Evolutionary conservation across 2,888 invertebrate species (phyloP).

Genomic region (Drosophila anomalata): DNA sequence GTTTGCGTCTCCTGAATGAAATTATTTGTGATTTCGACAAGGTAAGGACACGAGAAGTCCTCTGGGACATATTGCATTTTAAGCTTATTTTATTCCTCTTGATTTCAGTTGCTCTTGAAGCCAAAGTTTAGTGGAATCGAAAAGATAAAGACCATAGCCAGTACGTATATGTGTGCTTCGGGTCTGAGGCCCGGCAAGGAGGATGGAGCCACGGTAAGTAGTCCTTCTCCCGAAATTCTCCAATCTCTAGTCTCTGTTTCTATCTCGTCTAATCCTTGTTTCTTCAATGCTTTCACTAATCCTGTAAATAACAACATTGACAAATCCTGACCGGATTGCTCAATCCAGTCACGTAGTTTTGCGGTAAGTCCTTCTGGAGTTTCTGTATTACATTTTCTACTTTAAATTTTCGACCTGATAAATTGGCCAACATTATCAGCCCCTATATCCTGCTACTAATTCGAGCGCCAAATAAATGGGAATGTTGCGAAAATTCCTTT

Average conservation of each 20-base stretch:
- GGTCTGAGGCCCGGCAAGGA: conserved; percentile 95
- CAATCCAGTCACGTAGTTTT: conserved; percentile 77
- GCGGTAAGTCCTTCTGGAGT: conserved; percentile 75
- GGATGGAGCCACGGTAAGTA: conserved; percentile 87
- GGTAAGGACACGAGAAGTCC: conserved; percentile 84
- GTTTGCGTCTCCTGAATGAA: conserved; percentile 96
- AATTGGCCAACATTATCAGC: not conserved
- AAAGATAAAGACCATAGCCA: conserved; percentile 99
- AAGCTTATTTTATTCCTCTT: no score
- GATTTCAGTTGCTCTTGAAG: conserved; percentile 89
- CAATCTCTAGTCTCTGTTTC: not conserved
- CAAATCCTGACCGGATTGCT: conserved; percentile 43
- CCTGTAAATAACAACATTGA: conserved; percentile 61
- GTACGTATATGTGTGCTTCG: conserved; percentile 99
- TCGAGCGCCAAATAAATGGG: conserved; percentile 2
- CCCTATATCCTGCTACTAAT: conserved; percentile 5
- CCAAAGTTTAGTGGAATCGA: conserved; percentile 98
- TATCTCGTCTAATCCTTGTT: conserved; percentile 49
- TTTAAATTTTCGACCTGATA: conserved; percentile 1
- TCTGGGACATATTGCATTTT: no score
- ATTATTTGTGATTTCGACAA: conserved; percentile 99
- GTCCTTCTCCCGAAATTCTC: no score
- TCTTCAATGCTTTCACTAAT: conserved; percentile 64
- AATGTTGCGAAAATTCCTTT: conserved; percentile 29
- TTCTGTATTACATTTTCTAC: not conserved